Conservation (phyloP, 2,888 invertebrate species). For the Cheilosia soror region DNA sequence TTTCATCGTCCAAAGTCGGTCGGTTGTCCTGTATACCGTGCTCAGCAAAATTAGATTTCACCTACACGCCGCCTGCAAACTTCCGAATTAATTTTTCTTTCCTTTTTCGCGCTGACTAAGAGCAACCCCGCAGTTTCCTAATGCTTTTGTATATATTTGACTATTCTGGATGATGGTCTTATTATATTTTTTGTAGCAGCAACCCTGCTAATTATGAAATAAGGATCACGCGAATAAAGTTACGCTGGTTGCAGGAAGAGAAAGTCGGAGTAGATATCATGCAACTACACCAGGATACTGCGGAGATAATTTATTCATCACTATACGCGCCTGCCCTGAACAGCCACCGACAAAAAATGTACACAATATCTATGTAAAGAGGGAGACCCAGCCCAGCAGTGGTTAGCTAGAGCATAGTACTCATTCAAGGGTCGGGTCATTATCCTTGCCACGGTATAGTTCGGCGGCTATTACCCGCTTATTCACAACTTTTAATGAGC, state of each 20-base stretch:
- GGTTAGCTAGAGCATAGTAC: conserved; percentile 1
- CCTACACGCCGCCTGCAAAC: background rate
- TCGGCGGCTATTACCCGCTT: conserved; percentile 52
- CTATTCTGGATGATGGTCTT: background rate
- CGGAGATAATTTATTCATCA: conserved; percentile 47
- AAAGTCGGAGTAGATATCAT: conserved; percentile 1
- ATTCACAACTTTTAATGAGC: conserved; percentile 65
- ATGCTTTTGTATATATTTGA: conserved; percentile 34
- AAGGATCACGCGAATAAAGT: conserved; percentile 36
- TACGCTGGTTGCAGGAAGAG: conserved; percentile 6
- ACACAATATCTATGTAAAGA: conserved; percentile 15
- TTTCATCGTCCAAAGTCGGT: background rate
- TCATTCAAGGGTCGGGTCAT: conserved; percentile 38
- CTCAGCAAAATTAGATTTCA: conserved; percentile 37
- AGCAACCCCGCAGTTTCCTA: background rate
- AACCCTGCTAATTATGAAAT: conserved; percentile 53
- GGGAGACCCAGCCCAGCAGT: background rate
- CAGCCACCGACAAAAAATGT: background rate
- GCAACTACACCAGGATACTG: conserved; percentile 26
- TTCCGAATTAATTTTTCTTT: background rate
- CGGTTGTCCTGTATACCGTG: conserved; percentile 5
- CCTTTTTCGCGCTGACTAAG: no score
- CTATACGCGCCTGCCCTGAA: background rate
- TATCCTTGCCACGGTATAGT: conserved; percentile 48
- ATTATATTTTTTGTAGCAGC: background rate